A percentile compares a stretch with the other conserved stretches of the same genome.
These are phyloP conservation scores for Morone chrysops DNA, from an alignment of 2,113 vertebrate species.

Conservation along the genomic window DNA sequence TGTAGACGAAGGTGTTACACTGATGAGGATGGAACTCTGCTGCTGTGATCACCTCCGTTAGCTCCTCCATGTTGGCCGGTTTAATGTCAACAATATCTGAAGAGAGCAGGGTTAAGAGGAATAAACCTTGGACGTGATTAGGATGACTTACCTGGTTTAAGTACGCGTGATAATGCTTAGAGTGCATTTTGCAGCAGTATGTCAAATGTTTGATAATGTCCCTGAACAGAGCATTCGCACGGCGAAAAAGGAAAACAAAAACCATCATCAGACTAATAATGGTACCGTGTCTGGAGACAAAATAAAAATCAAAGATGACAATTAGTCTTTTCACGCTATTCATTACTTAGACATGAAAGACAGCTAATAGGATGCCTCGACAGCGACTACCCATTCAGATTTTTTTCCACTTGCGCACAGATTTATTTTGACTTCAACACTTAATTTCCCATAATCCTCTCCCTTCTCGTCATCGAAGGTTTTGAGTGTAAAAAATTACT, in stretches of 20 bases:
- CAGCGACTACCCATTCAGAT: neutral
- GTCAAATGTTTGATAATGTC: neutral
- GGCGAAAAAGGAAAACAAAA: neutral
- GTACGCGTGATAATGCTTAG: too few species aligned
- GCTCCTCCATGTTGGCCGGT: conserved; percentile 98
- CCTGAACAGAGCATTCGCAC: neutral
- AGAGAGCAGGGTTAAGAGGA: conserved; percentile 60
- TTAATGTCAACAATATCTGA: conserved; percentile 99
- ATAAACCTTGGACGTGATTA: neutral
- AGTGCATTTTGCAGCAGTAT: neutral
- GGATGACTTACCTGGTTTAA: neutral
- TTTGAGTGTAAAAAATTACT: neutral
- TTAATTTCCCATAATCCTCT: neutral
- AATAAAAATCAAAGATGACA: neutral
- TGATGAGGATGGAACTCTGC: conserved; percentile 97
- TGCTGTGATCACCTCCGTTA: conserved; percentile 98
- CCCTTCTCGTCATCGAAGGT: neutral
- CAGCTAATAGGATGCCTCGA: neutral
- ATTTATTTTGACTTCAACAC: neutral
- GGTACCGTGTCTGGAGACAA: neutral
- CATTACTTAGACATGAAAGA: neutral
- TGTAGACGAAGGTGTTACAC: conserved; percentile 98
- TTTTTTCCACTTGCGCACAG: neutral
- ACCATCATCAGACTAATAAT: neutral
- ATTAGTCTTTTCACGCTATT: neutral